Percentiles rank a stretch among this genome's conserved stretches.
These are phyloP conservation scores for Phenganax marumi DNA, from an alignment of 92 coral and sea anemone genomes.

Conservation along the genomic window DNA sequence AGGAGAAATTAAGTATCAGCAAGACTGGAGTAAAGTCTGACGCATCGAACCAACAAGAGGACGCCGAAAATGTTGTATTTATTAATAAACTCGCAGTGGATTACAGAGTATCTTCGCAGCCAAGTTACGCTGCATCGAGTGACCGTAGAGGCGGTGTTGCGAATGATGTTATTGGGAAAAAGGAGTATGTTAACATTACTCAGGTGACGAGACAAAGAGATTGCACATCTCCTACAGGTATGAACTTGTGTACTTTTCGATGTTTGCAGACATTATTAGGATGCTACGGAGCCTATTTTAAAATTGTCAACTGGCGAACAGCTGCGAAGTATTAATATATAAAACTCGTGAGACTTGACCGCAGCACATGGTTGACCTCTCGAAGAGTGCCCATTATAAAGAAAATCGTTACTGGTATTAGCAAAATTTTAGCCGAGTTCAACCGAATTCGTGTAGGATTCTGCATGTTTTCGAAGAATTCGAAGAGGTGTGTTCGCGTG, in stretches of 20 bases:
- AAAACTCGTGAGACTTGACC: too few species aligned
- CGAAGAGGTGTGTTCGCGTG: neutral
- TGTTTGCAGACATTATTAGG: constrained; percentile 13
- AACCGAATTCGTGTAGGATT: too few species aligned
- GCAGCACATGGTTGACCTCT: too few species aligned
- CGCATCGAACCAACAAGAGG: constrained; percentile 19
- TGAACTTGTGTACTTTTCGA: constrained; percentile 13
- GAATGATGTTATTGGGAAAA: constrained; percentile 46
- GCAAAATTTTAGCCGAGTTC: too few species aligned
- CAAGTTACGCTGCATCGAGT: constrained; percentile 43
- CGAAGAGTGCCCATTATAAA: too few species aligned
- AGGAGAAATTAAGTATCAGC: constrained; percentile 18
- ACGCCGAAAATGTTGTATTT: constrained; percentile 27
- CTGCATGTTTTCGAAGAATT: too few species aligned
- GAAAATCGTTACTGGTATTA: too few species aligned
- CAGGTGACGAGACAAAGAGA: constrained; percentile 46
- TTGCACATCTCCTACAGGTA: constrained; percentile 24
- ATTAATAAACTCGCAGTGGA: constrained; percentile 41
- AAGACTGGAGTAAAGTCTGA: constrained; percentile 31
- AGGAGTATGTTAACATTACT: constrained; percentile 39
- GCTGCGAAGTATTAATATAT: neutral
- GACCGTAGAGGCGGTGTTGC: constrained; percentile 66
- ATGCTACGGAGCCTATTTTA: neutral
- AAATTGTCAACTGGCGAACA: neutral
- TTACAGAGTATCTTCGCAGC: constrained; percentile 25